Conservation (phyloP, 2,113 vertebrate genomes). For the Acrocephalus arundinaceus region DNA sequence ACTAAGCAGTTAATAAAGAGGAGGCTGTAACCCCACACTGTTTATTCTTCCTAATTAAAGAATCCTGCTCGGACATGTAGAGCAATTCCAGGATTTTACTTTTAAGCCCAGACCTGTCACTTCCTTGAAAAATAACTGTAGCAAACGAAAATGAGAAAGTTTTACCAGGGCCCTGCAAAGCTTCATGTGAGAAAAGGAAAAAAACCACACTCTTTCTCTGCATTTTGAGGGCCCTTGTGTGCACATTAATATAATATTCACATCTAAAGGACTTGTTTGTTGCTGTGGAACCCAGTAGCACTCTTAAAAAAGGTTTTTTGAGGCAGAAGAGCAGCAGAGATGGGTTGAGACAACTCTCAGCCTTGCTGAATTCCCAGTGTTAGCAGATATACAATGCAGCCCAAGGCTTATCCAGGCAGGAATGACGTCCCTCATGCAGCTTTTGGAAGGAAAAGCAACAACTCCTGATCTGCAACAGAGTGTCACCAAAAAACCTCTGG, state of each 20-base stretch:
- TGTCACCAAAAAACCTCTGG: neutral
- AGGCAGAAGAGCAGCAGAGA: neutral
- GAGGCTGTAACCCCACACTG: neutral
- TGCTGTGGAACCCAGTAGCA: rapidly evolving
- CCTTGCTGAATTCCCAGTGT: neutral
- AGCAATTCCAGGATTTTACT: neutral
- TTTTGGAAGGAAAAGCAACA: neutral
- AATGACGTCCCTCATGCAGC: rapidly evolving
- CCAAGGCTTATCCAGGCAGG: neutral
- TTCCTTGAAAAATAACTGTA: slow-evolving; percentile 9
- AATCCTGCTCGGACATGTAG: neutral
- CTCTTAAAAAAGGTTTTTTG: neutral
- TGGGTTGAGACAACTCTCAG: neutral
- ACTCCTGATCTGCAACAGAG: neutral
- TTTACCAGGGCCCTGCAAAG: neutral
- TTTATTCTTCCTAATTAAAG: neutral
- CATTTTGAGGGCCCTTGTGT: neutral
- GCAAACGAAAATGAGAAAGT: neutral
- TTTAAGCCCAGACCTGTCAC: slow-evolving; percentile 6
- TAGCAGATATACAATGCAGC: rapidly evolving
- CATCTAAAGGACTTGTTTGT: neutral
- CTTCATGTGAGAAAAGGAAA: neutral
- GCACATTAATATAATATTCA: neutral
- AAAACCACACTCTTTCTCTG: neutral
- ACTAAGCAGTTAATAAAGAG: neutral